Percentiles rank a stretch among this genome's conserved stretches.
Evolutionary conservation across 1,140 invertebrate genomes (phyloP).

Genomic region (Dolichoris vasculosae): DNA sequence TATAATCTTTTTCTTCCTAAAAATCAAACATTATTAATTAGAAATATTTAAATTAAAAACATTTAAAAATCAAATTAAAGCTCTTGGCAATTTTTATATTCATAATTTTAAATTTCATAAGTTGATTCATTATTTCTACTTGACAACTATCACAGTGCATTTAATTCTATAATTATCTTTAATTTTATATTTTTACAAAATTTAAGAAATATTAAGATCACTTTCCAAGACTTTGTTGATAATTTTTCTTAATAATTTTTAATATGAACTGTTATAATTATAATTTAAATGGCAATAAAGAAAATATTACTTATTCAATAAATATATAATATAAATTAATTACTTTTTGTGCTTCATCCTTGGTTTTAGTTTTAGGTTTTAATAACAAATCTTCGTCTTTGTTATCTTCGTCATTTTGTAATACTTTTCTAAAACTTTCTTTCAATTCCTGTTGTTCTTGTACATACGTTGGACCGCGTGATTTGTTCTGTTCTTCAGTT

Average conservation of each 20-base stretch:
- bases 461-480: slow-evolving; percentile 76
- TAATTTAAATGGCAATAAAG: no score
- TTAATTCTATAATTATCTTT: neutral
- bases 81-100: no score
- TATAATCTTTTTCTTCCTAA: slow-evolving; percentile 81
- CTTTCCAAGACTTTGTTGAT: no score
- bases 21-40: slow-evolving; percentile 28
- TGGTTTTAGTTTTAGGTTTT: slow-evolving; percentile 78
- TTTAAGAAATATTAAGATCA: no score
- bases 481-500: slow-evolving; percentile 53
- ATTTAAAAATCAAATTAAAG: neutral
- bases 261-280: neutral
- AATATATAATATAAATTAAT: slow-evolving; percentile 29
- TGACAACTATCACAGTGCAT: neutral
- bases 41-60: neutral
- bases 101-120: no score
- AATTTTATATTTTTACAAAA: no score
- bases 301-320: no score
- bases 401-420: slow-evolving; percentile 74
- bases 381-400: slow-evolving; percentile 77
- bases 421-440: slow-evolving; percentile 78
- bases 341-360: slow-evolving; percentile 76
- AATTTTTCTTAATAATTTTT: neutral
- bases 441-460: slow-evolving; percentile 83
- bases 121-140: no score